Evolutionary conservation across 1,140 invertebrate genomes (phyloP), one percentile per base, ranked within the genome.

Genomic region (Pseudobourletiella spinata): DNA sequence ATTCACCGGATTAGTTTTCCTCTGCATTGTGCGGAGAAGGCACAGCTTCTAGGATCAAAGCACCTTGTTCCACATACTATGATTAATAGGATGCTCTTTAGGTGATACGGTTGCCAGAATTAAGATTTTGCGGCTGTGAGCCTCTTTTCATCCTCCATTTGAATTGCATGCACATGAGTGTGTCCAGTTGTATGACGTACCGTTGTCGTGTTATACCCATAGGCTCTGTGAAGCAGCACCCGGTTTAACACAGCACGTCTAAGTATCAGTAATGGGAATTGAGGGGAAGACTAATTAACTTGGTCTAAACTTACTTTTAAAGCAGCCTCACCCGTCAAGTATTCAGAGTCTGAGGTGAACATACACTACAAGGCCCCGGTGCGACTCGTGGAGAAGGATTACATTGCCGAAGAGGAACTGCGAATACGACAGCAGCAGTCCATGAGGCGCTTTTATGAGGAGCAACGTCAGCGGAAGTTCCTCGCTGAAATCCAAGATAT

Each of bases 321-420:
- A 55, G 32, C 55, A 63, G 61, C 55, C 28, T 39, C 52, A 42
- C 61, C 61, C 44, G 84, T 86, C 72, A 84, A 86, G 69, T 95
- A 91, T 80, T 85, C 89, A 70, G 88, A 91, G 77, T 86, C 87
- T 70, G 88, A 93, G 77, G 90, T 95, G 71, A 95, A 90, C 72
- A 91, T 95, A 74, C 90, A 93, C 76, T 95, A 92, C 81, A 82
- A 85, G 72, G 88, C 84, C 46, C 90, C 91, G 42, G 84, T 93
- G 57, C 80, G 89, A 63, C 82, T 87, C 71, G 88, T 91, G 74
- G 85, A 89, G 58, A 87, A 91, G 73, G 87, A 88, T 64, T 77
- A 87, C 66, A 84, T 84, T 69, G 61, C 69, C 1, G 89, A 91
- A 75, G 84, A 89, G 71, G 90, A 93, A 74, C 78, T 93, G 64